Evolutionary conservation across 2,113 vertebrate species (phyloP).

Genomic region (Neolamprologus brichardi): DNA sequence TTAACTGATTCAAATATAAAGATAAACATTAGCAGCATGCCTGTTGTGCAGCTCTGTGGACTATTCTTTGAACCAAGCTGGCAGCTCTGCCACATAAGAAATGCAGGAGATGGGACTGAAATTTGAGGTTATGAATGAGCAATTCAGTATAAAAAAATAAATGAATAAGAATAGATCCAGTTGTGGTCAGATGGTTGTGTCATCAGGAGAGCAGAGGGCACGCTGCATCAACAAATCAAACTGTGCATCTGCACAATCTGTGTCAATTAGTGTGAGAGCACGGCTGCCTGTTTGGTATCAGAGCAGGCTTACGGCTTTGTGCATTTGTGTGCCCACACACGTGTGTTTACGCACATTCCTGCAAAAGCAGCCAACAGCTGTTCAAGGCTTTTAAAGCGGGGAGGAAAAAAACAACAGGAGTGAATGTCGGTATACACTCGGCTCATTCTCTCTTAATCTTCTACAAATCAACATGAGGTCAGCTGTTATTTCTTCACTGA

Average conservation of each 20-base stretch:
- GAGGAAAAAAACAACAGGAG: not conserved
- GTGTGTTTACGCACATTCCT: not conserved
- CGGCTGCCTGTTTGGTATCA: not conserved
- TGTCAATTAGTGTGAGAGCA: not conserved
- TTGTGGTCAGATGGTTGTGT: not conserved
- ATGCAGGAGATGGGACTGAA: not conserved
- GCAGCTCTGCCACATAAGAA: not conserved
- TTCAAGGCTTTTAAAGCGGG: not conserved
- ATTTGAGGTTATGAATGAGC: not conserved
- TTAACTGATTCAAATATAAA: rapidly evolving
- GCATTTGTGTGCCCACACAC: not conserved
- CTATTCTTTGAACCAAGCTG: not conserved
- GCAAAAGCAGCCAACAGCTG: not conserved
- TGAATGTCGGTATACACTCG: not conserved
- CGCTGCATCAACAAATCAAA: not conserved
- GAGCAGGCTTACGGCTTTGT: not conserved
- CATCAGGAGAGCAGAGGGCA: not conserved
- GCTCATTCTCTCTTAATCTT: not conserved
- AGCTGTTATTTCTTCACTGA: not conserved
- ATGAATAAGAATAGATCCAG: not conserved
- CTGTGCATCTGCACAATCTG: not conserved
- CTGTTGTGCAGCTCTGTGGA: not conserved
- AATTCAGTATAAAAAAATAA: rapidly evolving
- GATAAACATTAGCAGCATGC: not conserved
- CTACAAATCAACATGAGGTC: not conserved